These are phyloP conservation scores for Orussus abietinus DNA, from an alignment of 1,140 invertebrate species.

Conservation along the genomic window DNA sequence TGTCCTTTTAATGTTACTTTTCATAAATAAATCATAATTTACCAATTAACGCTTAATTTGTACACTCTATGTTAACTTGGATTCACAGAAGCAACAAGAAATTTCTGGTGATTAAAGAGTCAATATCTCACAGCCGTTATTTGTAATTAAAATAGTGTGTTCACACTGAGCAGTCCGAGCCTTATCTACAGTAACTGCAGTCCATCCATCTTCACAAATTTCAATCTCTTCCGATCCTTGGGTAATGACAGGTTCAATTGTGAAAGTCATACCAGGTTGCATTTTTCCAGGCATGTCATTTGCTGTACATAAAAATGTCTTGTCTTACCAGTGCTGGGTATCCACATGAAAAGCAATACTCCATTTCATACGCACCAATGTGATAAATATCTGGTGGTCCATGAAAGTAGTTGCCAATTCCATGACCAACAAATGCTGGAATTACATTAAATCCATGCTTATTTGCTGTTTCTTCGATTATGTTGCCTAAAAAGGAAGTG, in stretches of 20 bases:
- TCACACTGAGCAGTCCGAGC: conserved; percentile 85
- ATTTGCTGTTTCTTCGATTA: conserved; percentile 64
- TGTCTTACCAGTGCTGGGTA: conserved; percentile 4
- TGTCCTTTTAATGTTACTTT: conserved; percentile 12
- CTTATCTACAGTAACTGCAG: conserved; percentile 73
- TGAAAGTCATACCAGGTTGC: conserved; percentile 88
- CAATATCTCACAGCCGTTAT: conserved; percentile 67
- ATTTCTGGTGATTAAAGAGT: conserved; percentile 45
- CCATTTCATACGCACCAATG: conserved; percentile 54
- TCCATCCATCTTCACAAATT: conserved; percentile 85
- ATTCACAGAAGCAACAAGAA: conserved; percentile 4
- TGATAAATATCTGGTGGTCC: conserved; percentile 87
- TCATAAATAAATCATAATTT: conserved; percentile 14
- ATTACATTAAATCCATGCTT: conserved; percentile 66
- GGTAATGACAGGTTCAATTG: conserved; percentile 85
- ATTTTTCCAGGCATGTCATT: conserved; percentile 71
- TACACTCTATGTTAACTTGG: conserved; percentile 7
- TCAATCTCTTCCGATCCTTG: conserved; percentile 67
- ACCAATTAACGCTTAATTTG: neutral
- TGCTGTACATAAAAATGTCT: conserved; percentile 51
- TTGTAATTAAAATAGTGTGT: conserved; percentile 85
- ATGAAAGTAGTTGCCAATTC: conserved; percentile 90
- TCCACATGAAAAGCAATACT: conserved; percentile 5
- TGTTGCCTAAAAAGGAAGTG: conserved; percentile 42
- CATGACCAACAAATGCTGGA: conserved; percentile 84